A percentile compares a stretch with the other conserved stretches of the same genome.
phyloP scores from a whole-genome alignment of 2,113 vertebrate genomes.

The Odobenus rosmarus region DNA sequence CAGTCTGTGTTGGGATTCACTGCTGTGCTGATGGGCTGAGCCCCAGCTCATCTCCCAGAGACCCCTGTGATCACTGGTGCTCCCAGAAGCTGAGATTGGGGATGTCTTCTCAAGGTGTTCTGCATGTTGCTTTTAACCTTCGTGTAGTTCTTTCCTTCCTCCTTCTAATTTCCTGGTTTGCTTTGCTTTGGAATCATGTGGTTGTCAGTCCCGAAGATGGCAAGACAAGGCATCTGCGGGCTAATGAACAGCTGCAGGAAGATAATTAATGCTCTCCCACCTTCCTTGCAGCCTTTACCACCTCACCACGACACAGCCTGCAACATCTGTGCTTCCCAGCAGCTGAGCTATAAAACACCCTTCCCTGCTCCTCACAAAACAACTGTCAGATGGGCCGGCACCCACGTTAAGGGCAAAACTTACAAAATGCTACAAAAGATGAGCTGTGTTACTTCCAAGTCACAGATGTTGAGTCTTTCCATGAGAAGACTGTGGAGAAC shows the following conservation, averaged over 20 bases:
- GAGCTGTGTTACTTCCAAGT: not conserved
- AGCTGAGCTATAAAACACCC: constrained; percentile 83
- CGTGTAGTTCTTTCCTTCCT: constrained; percentile 55
- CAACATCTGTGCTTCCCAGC: constrained; percentile 86
- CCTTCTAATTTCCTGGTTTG: constrained; percentile 73
- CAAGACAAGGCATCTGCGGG: constrained; percentile 18
- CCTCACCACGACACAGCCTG: constrained; percentile 82
- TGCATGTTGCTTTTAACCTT: constrained; percentile 70
- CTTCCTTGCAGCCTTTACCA: constrained; percentile 85
- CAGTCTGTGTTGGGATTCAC: not conserved
- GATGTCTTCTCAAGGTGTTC: constrained; percentile 23
- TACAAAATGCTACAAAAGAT: constrained; percentile 71
- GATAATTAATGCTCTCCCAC: constrained; percentile 85
- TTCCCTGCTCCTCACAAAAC: constrained; percentile 69
- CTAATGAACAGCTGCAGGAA: constrained; percentile 85
- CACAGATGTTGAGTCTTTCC: constrained; percentile 61
- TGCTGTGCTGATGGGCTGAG: accelerated
- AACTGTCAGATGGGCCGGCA: constrained; percentile 68
- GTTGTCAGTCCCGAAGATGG: constrained; percentile 77
- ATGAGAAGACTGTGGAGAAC: not conserved
- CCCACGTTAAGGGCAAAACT: constrained; percentile 66
- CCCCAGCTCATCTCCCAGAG: not conserved
- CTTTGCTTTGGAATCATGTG: constrained; percentile 69
- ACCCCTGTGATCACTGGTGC: not conserved
- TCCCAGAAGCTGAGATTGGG: not conserved